These are phyloP conservation scores for Trochalopteron elliotii DNA, from an alignment of 2,113 vertebrate genomes.

Conservation along the genomic window DNA sequence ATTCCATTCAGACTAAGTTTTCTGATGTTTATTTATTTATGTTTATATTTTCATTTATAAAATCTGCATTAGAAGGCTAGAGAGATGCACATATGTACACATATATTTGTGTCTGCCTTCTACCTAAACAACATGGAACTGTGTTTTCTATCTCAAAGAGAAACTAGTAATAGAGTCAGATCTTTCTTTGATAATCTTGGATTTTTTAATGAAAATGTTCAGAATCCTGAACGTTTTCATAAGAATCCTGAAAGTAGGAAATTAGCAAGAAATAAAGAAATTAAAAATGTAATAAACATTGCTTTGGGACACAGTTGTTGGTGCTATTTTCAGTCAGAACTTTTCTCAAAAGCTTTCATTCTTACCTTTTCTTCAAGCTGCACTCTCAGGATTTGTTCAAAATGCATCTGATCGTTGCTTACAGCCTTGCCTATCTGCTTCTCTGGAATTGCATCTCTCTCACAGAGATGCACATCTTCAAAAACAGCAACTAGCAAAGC, in stretches of 20 bases:
- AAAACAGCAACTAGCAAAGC: background rate
- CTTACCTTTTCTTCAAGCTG: background rate
- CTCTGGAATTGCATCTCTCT: background rate
- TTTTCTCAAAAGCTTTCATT: background rate
- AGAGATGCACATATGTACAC: background rate
- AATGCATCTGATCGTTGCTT: background rate
- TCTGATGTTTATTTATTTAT: background rate
- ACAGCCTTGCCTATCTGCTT: background rate
- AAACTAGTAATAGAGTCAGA: background rate
- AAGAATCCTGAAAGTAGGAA: background rate
- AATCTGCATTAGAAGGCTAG: background rate
- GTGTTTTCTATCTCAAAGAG: background rate
- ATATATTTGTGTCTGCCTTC: background rate
- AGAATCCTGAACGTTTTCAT: background rate
- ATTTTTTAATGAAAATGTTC: background rate
- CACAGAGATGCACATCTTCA: background rate
- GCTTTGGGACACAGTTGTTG: background rate
- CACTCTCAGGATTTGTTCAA: background rate
- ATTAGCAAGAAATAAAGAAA: background rate
- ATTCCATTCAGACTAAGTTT: background rate
- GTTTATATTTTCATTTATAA: background rate
- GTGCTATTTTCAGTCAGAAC: background rate
- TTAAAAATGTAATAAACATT: background rate
- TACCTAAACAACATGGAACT: background rate
- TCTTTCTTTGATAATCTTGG: background rate